Conservation (phyloP, 1,140 invertebrate genomes). For the Ridgeia piscesae region DNA sequence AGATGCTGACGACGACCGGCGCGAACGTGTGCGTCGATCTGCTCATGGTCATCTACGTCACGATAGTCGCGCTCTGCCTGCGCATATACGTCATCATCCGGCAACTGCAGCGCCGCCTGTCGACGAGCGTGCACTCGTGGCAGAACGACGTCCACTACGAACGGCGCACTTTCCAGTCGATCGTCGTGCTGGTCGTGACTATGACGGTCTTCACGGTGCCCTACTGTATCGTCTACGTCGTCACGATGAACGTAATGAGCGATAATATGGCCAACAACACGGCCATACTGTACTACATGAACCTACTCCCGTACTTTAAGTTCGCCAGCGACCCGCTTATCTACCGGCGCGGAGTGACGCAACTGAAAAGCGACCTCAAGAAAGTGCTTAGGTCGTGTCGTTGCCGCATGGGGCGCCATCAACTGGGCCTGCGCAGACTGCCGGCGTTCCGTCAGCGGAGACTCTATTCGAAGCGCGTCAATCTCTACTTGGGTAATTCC, state of each 20-base stretch:
- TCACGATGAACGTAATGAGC: not conserved
- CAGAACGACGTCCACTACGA: constrained; percentile 22
- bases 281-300: constrained; percentile 30
- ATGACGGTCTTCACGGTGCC: constrained; percentile 28
- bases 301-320: constrained; percentile 28
- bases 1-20: not conserved
- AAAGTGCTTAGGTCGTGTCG: not conserved
- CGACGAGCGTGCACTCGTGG: constrained; percentile 8
- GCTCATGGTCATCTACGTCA: constrained; percentile 17
- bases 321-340: constrained; percentile 29
- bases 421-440: not conserved
- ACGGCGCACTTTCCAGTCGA: constrained; percentile 26
- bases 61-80: constrained; percentile 22
- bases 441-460: not conserved
- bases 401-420: not conserved
- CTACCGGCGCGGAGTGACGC: constrained; percentile 19
- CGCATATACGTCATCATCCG: constrained; percentile 25
- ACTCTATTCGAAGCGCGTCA: not conserved
- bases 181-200: constrained; percentile 11
- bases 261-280: not conserved
- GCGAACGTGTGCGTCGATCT: not conserved
- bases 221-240: constrained; percentile 20
- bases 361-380: not conserved
- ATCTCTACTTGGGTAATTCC: not conserved
- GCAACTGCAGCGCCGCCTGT: constrained; percentile 19